Percentiles rank a stretch among this genome's conserved stretches.
phyloP scores from a whole-genome alignment of 2,797 vertebrate species.

The Acomys russatus region DNA sequence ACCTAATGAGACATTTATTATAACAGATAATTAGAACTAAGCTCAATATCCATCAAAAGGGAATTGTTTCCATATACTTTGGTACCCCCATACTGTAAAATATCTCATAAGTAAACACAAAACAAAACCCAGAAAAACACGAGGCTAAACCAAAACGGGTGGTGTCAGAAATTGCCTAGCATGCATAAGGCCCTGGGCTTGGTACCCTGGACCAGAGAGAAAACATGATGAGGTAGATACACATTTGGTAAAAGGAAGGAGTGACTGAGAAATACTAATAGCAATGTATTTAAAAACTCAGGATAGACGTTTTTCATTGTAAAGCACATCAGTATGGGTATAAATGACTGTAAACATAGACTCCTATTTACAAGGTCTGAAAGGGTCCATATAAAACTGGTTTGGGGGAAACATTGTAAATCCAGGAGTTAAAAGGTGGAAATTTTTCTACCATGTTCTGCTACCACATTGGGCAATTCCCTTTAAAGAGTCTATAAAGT shows the following conservation, averaged over 20 bases:
- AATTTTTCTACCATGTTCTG: neutral
- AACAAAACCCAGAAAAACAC: neutral
- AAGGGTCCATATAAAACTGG: neutral
- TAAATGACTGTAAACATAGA: neutral
- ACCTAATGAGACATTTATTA: neutral
- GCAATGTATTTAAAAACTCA: neutral
- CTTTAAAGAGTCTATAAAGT: constrained; percentile 8
- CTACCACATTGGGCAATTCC: neutral
- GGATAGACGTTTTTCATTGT: neutral
- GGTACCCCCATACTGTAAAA: neutral
- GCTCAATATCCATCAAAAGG: neutral
- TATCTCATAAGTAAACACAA: neutral
- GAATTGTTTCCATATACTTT: neutral
- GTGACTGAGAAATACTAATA: neutral
- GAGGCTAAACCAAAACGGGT: neutral
- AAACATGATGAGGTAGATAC: neutral
- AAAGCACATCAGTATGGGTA: neutral
- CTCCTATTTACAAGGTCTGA: neutral
- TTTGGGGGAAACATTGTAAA: neutral
- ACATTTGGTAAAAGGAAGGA: neutral
- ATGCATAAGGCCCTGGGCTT: neutral
- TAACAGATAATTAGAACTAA: constrained; percentile 11
- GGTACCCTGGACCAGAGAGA: neutral
- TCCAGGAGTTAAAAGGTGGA: neutral
- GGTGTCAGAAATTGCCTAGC: neutral